Conservation (phyloP, 2,888 invertebrate genomes). For the Cephus sareptanus region DNA sequence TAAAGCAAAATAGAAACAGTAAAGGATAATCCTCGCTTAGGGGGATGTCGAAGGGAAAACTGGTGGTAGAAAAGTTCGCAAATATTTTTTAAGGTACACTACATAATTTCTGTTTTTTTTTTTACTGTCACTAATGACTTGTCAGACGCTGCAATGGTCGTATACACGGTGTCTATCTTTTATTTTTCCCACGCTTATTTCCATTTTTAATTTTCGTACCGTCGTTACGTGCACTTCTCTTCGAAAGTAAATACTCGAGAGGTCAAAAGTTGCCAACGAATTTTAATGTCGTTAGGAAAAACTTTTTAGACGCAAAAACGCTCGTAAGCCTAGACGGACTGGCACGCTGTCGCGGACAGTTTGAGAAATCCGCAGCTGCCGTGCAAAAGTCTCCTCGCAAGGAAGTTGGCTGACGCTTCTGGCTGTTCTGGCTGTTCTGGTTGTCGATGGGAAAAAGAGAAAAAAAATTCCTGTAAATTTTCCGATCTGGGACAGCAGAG, state of each 20-base stretch:
- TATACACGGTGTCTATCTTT: not conserved
- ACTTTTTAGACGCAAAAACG: constrained; percentile 46
- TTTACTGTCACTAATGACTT: not conserved
- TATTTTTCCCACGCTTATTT: not conserved
- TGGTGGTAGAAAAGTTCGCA: not conserved
- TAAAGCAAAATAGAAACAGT: not conserved
- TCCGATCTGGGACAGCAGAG: not conserved
- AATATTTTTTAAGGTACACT: not conserved
- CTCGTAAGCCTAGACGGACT: constrained; percentile 36
- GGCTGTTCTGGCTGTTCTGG: not conserved
- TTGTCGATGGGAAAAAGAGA: not conserved
- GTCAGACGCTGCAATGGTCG: not conserved
- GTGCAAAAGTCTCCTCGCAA: constrained; percentile 1
- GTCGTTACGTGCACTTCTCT: not conserved
- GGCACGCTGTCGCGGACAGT: not conserved
- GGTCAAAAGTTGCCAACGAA: constrained; percentile 40
- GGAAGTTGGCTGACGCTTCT: not conserved
- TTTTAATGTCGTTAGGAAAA: constrained; percentile 47
- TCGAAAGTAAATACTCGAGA: constrained; percentile 10
- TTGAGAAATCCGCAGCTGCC: constrained; percentile 2
- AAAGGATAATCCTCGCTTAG: not conserved
- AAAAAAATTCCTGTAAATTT: not conserved
- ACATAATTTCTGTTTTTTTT: not conserved
- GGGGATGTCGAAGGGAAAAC: not conserved
- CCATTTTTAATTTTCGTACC: not conserved